Conservation (phyloP, 2,113 vertebrate genomes). For the Prionailurus viverrinus region DNA sequence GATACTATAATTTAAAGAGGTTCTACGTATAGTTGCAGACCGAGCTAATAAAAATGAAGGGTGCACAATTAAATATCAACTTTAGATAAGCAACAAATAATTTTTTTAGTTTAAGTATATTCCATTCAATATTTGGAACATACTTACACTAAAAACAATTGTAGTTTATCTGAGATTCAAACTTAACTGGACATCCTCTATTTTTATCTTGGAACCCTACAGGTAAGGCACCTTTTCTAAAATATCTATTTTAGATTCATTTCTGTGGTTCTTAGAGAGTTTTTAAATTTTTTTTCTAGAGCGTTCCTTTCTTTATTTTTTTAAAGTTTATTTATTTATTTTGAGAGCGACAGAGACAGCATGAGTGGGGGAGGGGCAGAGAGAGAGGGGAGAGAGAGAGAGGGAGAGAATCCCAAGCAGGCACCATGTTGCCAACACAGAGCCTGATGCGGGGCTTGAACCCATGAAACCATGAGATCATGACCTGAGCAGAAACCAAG, state of each 20-base stretch:
- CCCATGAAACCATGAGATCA: too few relatives aligned
- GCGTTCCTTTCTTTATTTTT: too few relatives aligned
- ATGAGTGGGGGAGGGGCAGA: too few relatives aligned
- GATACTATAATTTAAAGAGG: neutral
- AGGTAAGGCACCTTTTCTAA: neutral
- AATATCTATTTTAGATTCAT: conserved; percentile 21
- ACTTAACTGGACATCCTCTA: neutral
- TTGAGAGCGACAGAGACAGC: too few relatives aligned
- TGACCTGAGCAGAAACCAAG: too few relatives aligned
- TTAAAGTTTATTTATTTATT: too few relatives aligned
- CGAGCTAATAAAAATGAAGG: neutral
- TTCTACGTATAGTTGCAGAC: neutral
- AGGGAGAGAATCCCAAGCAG: too few relatives aligned
- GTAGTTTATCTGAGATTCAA: neutral
- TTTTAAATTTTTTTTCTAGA: neutral
- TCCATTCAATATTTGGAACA: neutral
- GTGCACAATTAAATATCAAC: neutral
- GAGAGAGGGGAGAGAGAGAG: too few relatives aligned
- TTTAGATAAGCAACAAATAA: neutral
- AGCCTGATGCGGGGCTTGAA: too few relatives aligned
- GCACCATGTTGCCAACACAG: too few relatives aligned
- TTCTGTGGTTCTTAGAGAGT: conserved; percentile 8
- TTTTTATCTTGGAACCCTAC: neutral
- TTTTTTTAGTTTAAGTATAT: conserved; percentile 13
- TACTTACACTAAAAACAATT: neutral